Base-by-base conservation (phyloP, 2,113 vertebrate genomes). In the Cariama cristata region DNA sequence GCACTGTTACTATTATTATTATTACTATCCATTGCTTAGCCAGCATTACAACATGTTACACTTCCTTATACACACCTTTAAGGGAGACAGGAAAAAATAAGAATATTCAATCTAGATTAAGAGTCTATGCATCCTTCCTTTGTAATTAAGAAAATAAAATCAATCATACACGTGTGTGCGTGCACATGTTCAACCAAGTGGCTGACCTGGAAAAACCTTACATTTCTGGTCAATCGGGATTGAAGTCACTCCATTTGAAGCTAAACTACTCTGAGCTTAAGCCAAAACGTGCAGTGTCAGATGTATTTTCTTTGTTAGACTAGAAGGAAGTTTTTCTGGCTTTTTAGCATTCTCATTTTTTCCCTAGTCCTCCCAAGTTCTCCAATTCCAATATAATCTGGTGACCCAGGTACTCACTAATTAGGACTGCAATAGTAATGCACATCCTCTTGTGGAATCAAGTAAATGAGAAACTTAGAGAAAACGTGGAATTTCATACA, bases 61-160 rank as follows among this genome's bases (percentile, higher is more conserved):
- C 44, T 94, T 94, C 87, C 91, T 93, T 60, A 72, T 16, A 60
- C 62, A 81, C 89, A 95, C 76, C 91, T 96, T 84, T 94, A 87
- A 95, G 52, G 60, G 68, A 91, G 62, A 89, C 89, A 93, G 91
- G 90, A 95, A 95, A 96, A 97, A 96, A 96, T 95, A 95, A 75
- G 44, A 94, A 71, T 91, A 92, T 77, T 96, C 88, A 62, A 64
- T 62, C 59, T 50, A 94, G 79, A 96, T 58, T 76, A 88, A 79
- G 35, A 85, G 55, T 68, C 58, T 80, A 21, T 50, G 72, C 63
- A 95, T 94, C 74, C 93, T 95, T 95, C 88, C 91, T 96, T 58
- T 72, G 35, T 67, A 30, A 89, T 86, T 85, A 88, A 52, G 12
- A 76, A 91, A 88, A 86, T 49, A 49, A 74, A 68, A 45, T 82